Evolutionary conservation across 1,140 invertebrate species (phyloP).

Genomic region (Tenebrio molitor): DNA sequence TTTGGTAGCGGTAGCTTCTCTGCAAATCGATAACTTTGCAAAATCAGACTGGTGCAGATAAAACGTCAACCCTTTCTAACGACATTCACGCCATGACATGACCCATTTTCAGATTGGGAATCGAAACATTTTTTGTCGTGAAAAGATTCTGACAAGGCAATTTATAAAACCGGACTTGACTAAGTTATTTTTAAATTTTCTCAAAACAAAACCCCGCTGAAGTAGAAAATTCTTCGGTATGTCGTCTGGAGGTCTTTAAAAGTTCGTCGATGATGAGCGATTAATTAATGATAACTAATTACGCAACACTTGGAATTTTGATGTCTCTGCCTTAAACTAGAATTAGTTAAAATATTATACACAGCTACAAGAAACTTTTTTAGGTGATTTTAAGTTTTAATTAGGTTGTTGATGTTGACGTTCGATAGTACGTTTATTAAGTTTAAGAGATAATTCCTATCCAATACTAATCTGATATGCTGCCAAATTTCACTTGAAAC

Average conservation of each 20-base stretch:
- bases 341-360: too few species aligned
- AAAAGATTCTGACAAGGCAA: constrained; percentile 28
- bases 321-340: too few species aligned
- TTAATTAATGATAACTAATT: too few species aligned
- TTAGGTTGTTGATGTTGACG: too few species aligned
- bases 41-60: background rate
- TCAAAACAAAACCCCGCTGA: background rate
- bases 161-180: constrained; percentile 31
- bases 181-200: constrained; percentile 3
- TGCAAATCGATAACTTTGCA: background rate
- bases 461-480: too few species aligned
- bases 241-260: background rate
- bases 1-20: background rate
- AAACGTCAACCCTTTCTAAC: constrained; percentile 33
- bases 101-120: constrained; percentile 18
- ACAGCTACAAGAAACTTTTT: too few species aligned
- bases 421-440: too few species aligned
- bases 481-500: too few species aligned
- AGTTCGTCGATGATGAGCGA: too few species aligned
- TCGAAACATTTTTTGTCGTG: constrained; percentile 31
- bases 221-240: background rate
- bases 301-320: too few species aligned
- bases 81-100: constrained; percentile 20
- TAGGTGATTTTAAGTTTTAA: too few species aligned
- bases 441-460: too few species aligned